phyloP scores from a whole-genome alignment of 1,140 invertebrate species.

The Apis dorsata region DNA sequence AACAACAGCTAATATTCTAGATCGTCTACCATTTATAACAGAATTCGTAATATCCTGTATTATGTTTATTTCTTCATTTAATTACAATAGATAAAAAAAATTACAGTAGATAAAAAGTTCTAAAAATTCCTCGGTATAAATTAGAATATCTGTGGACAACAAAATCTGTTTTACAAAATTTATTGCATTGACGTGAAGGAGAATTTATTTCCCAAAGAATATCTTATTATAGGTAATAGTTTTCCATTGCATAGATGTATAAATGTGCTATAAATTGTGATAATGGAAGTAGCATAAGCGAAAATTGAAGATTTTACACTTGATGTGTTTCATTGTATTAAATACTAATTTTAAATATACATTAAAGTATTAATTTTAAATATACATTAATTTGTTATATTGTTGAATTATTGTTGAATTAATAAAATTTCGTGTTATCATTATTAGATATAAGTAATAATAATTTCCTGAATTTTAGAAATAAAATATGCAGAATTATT shows the following conservation, averaged over 20 bases:
- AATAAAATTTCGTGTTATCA: background rate
- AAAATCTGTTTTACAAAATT: constrained; percentile 23
- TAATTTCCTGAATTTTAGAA: background rate
- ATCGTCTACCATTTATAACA: background rate
- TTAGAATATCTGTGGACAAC: constrained; percentile 23
- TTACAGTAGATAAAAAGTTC: background rate
- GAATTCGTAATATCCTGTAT: background rate
- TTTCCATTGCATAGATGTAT: constrained; percentile 3
- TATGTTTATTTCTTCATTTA: background rate
- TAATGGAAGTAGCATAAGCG: background rate
- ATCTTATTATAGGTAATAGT: constrained; percentile 4
- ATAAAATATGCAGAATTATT: no score
- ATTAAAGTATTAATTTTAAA: background rate
- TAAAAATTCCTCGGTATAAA: background rate
- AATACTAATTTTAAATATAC: background rate
- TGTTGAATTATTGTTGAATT: no score
- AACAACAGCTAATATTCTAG: constrained; percentile 7
- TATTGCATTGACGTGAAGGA: constrained; percentile 2
- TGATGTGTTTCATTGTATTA: background rate
- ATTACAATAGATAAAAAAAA: background rate
- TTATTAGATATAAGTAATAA: background rate
- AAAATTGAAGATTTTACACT: background rate
- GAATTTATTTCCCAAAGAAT: constrained; percentile 17
- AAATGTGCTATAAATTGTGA: constrained; percentile 18
- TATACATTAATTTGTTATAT: no score